Evolutionary conservation across 2,797 vertebrate species (phyloP).

Genomic region (Phrynocephalus forsythii): DNA sequence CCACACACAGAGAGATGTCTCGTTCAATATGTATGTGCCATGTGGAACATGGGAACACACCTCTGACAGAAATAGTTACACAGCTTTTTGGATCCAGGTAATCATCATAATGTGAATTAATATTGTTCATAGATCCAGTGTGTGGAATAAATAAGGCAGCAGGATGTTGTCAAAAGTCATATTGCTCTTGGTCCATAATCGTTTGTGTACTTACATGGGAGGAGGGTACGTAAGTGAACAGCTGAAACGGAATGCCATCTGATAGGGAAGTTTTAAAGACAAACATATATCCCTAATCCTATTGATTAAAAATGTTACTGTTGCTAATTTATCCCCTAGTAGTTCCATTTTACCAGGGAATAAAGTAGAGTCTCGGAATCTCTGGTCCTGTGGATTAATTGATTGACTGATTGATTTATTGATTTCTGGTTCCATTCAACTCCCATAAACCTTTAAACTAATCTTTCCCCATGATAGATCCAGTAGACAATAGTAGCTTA

Average conservation of each 20-base stretch:
- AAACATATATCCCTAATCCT: background rate
- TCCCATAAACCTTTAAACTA: background rate
- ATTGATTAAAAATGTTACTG: background rate
- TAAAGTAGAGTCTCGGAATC: background rate
- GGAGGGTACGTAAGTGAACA: background rate
- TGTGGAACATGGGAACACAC: background rate
- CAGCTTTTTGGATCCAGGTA: background rate
- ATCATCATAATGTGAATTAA: background rate
- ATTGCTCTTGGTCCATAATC: background rate
- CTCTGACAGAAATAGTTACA: background rate
- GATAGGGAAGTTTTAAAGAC: background rate
- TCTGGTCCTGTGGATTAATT: background rate
- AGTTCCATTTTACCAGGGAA: background rate
- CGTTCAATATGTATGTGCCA: background rate
- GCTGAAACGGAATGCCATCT: background rate
- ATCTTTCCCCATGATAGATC: background rate
- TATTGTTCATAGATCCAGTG: background rate
- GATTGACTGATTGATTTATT: too few species aligned
- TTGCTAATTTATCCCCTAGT: background rate
- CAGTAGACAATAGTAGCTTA: background rate
- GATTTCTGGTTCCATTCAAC: background rate
- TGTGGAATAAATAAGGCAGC: background rate
- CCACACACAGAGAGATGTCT: too few species aligned
- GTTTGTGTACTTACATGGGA: background rate
- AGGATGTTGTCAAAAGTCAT: background rate